Base-by-base conservation (phyloP, 1,140 invertebrate species). In the Drosophila kanapiae region DNA sequence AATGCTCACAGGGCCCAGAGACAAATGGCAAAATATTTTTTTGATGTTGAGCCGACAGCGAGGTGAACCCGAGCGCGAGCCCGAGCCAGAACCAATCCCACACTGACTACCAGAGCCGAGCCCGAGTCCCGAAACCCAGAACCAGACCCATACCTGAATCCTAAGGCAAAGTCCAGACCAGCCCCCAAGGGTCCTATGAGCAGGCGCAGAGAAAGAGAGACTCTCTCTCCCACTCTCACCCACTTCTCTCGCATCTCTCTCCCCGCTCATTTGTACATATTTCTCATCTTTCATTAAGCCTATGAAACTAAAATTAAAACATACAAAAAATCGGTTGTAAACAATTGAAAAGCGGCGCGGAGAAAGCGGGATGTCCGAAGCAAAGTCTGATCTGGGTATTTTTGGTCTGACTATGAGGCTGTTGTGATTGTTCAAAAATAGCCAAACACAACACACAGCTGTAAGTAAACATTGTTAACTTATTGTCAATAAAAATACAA, bases 381-480 rank as follows among this genome's bases (percentile, higher is more conserved):
- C 65, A 67, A 18, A 48, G 69, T 48, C 29, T 23, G 33, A 54
- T 13, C 23, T 42, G 69, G 29, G 27, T 42, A 62, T 61, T 78
- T 53, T 48, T 38, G 68, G 49, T 40, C 42, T 49, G 54, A 29
- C 38, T 60, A 13, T 54, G 58, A 47, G 57, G 49, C 31, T 72
- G 60, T 49, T 80, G 78, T 67, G 86, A 61, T 88, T 84, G 69
- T 65, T 82, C 69, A 85, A 90, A 88, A 81, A 84, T 81, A 88
- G 82, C 42, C 56, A 18, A 65, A 43, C 62, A 62, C 62, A 74
- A 80, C 65, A 72, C 74, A 78, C 59, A 78, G 58, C 76, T 63
- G 56, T 88, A 84, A 78, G 84, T 88, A 88, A 88, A 88, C 84
- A 88, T 84, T 88, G 84, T 88, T 88, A 90, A 78, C 80, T 83